Conservation (phyloP, 2,113 vertebrate genomes). For the Nibea albiflora region DNA sequence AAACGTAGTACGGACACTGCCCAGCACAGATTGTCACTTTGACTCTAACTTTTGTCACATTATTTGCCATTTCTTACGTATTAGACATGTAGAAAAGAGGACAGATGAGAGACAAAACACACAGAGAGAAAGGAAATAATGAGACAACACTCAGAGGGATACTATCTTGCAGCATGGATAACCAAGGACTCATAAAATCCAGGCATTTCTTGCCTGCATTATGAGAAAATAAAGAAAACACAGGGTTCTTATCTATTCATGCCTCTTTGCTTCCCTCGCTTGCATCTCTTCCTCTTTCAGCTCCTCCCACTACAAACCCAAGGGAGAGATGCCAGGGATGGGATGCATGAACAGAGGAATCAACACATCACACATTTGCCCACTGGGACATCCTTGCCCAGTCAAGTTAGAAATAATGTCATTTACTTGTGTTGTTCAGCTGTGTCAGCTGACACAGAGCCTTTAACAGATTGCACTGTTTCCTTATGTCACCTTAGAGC, state of each 20-base stretch:
- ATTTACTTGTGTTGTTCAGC: slow-evolving; percentile 39
- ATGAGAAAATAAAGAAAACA: slow-evolving; percentile 8
- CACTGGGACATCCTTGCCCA: slow-evolving; percentile 40
- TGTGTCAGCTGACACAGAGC: slow-evolving; percentile 22
- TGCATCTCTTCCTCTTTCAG: slow-evolving; percentile 11
- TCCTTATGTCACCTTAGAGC: neutral
- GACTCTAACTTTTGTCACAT: neutral
- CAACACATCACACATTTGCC: slow-evolving; percentile 42
- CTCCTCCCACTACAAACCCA: slow-evolving; percentile 38
- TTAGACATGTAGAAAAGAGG: neutral
- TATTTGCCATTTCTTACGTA: slow-evolving; percentile 12
- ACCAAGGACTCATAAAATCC: slow-evolving; percentile 34
- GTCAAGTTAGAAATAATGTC: slow-evolving; percentile 40
- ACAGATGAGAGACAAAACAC: slow-evolving; percentile 11
- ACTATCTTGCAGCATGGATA: slow-evolving; percentile 8
- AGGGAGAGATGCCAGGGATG: slow-evolving; percentile 26
- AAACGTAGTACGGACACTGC: neutral
- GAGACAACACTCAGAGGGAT: slow-evolving; percentile 35
- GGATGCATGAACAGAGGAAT: slow-evolving; percentile 32
- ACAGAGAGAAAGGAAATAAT: slow-evolving; percentile 22
- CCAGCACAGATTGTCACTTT: neutral
- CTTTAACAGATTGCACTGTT: slow-evolving; percentile 26
- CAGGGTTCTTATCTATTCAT: slow-evolving; percentile 25
- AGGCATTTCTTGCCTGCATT: slow-evolving; percentile 5
- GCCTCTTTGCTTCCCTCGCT: slow-evolving; percentile 8